Conservation (phyloP, 1,140 invertebrate species). For the Neuroterus valhalla region DNA sequence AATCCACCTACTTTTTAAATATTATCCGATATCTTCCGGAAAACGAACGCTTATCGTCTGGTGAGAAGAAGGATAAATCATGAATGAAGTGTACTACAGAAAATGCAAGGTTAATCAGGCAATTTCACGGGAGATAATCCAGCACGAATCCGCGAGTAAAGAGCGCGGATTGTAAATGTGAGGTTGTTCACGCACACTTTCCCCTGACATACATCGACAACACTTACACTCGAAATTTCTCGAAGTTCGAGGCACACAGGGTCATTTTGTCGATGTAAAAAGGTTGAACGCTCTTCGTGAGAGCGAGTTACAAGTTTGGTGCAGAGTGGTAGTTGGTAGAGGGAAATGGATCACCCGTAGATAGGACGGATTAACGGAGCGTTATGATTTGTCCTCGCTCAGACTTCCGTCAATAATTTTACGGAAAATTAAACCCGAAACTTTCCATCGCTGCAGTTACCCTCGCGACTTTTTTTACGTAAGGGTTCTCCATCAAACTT, state of each 20-base stretch:
- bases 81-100: constrained; percentile 53
- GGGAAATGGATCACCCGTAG: constrained; percentile 44
- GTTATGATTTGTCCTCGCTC: constrained; percentile 71
- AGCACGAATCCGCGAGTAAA: constrained; percentile 56
- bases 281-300: constrained; percentile 51
- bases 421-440: constrained; percentile 69
- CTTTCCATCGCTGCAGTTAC: constrained; percentile 46
- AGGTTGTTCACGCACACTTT: constrained; percentile 34
- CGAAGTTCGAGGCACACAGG: constrained; percentile 18
- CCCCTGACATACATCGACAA: too few species aligned
- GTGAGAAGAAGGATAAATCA: constrained; percentile 34
- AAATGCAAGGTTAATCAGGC: constrained; percentile 67
- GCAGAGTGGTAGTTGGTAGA: constrained; percentile 21
- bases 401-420: constrained; percentile 74
- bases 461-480: constrained; percentile 3
- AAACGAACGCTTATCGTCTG: too few species aligned
- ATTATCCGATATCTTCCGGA: too few species aligned
- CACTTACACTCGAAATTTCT: constrained; percentile 2
- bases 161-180: constrained; percentile 44
- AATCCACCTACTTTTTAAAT: too few species aligned
- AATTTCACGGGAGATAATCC: constrained; percentile 70
- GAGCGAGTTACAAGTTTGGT: constrained; percentile 28
- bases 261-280: constrained; percentile 61
- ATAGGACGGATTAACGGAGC: constrained; percentile 69
- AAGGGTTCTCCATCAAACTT: neutral